Evolutionary conservation across 2,113 vertebrate genomes (phyloP), one percentile per base, ranked within the genome.

Genomic region (Oncorhynchus kisutch): DNA sequence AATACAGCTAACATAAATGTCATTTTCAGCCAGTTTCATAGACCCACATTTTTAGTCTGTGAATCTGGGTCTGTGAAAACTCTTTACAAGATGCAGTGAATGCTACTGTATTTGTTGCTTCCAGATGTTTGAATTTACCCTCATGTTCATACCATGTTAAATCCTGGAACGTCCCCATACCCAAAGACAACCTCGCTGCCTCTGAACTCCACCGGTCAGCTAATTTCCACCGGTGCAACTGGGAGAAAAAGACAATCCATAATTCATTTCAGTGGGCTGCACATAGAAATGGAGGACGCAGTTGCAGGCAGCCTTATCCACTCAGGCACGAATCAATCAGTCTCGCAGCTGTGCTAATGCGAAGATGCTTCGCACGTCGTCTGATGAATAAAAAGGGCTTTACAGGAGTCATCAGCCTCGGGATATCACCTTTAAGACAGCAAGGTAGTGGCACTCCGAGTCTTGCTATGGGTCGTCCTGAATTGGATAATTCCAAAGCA

Each of bases 251-350:
- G 29, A 31, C 27, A 31, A 67, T 66, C 64, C n/a, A 24, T 67
- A 16, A 18, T 31, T 67, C 4, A 70, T 39, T 69, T 69, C 13
- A n/a, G 67, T 27, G 12, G 51, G 16, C 51, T 16, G 51, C 13
- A 54, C 14, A 54, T 3, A 54, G 39, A 49, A 49, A 51, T 49
- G 69, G 34, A 70, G 45, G 5, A 13, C 8, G 39, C 18, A 24
- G 39, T n/a, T 18, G 39, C 18, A 22, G 20, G 34, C 65, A 16
- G 27, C 25, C 65, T 31, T 67, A 29, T 67, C 65, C 25, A 14
- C 27, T 78, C 71, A 78, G 80, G 78, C 80, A 84, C 74, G 75
- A 84, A 87, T 86, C 88, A 86, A 83, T 86, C 84, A 71, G 79
- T 82, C 75, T 86, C 67, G 70, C 81, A 82, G 76, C 62, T 79